These are phyloP conservation scores for Sylvia borin DNA, from an alignment of 2,797 vertebrate genomes.

Conservation along the genomic window DNA sequence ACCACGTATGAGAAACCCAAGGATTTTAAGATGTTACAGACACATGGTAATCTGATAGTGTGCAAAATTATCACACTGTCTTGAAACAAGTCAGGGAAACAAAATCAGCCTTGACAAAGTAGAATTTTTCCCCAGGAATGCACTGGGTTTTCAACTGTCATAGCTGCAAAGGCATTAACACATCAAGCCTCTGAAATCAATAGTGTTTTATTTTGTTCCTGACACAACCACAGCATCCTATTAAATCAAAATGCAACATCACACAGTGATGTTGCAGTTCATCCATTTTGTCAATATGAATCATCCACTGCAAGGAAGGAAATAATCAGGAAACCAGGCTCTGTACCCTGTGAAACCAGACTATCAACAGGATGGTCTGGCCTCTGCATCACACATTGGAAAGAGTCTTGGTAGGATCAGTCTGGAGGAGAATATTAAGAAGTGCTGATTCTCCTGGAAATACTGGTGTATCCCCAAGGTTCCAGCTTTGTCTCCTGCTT, in stretches of 20 bases:
- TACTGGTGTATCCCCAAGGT: not conserved
- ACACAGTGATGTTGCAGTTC: not conserved
- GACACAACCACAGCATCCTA: not conserved
- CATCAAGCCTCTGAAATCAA: constrained; percentile 44
- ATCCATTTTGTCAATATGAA: constrained; percentile 28
- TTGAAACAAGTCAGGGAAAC: not conserved
- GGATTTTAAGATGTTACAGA: not conserved
- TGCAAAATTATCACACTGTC: not conserved
- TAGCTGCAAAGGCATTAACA: constrained; percentile 6
- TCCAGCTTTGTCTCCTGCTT: not conserved
- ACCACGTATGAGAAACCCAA: not conserved
- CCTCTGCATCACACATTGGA: not conserved
- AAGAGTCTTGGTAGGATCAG: not conserved
- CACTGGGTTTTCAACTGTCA: not conserved
- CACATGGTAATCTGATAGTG: not conserved
- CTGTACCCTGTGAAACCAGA: not conserved
- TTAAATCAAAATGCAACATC: constrained; percentile 17
- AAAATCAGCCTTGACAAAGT: not conserved
- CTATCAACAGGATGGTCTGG: not conserved
- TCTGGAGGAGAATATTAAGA: not conserved
- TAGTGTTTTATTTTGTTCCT: constrained; percentile 49
- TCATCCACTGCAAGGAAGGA: not conserved
- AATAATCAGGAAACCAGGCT: not conserved
- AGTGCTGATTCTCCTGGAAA: not conserved
- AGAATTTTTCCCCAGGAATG: not conserved